Evolutionary conservation across 1,140 invertebrate genomes (phyloP), one percentile per base, ranked within the genome.

Genomic region (Tetramorium simillimum): DNA sequence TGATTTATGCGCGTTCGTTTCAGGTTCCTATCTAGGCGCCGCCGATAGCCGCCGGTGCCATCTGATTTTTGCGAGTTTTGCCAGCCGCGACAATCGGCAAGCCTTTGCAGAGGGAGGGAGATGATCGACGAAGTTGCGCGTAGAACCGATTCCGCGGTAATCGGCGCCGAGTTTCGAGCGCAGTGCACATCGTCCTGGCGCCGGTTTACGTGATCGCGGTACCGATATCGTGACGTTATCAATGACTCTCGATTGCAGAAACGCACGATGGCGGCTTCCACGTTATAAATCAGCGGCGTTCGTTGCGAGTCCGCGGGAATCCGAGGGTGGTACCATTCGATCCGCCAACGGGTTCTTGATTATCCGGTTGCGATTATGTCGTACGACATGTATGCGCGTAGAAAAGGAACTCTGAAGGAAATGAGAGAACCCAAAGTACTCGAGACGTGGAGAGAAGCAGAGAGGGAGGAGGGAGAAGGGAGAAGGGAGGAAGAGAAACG

Each of bases 241-340:
- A 92, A 92, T 91, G 86, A 89, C 85, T 63, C 86, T 84, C 88
- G 89, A 91, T 93, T 93, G 90, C 82, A 92, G 92, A 86, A 93
- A 91, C 87, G 91, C 85, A 75, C 88, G 90, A 92, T 90, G 91
- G 88, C 88, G 37, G 76, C 69, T 62, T 84, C 73, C 33, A 43
- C 80, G 58, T 85, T 62, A 89, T 93, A 93, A 94, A 93, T 94
- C 92, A 93, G 78, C 82, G 89, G 86, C 72, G 84, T 91, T 90
- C 81, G 69, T 88, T 73, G 86, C 86, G 60, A 80, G 87, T 87
- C 85, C 73, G 75, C 88, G 77, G 88, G 88, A 90, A 90, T 73
- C 88, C 75, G 28, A 46, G 33, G 53, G 53, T 58, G 77, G 65
- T 33, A 77, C 60, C 24, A 72, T 65, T 70, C 88, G 86, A 85